Percentiles rank a stretch among this genome's conserved stretches.
Conservation (phyloP, 2,888 invertebrate genomes). For the Platycheirus albimanus region DNA sequence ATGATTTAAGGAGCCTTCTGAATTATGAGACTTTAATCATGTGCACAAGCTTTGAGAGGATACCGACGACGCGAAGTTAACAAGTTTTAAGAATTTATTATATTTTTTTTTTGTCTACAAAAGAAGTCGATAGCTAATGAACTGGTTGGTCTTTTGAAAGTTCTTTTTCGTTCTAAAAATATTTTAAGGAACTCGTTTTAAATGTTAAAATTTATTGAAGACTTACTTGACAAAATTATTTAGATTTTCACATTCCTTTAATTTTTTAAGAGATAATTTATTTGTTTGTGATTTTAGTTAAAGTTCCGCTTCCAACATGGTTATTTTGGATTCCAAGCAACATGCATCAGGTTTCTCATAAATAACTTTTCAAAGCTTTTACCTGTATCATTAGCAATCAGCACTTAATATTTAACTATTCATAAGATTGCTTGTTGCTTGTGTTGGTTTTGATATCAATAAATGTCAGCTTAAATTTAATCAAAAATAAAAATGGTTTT, state of each 20-base stretch:
- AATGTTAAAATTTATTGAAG: not conserved
- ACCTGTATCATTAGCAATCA: too few relatives aligned
- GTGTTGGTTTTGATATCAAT: too few relatives aligned
- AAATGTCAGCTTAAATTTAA: not conserved
- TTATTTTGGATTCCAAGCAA: too few relatives aligned
- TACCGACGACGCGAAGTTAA: not conserved
- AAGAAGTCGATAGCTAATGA: not conserved
- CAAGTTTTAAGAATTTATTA: slow-evolving; percentile 5
- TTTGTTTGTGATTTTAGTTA: too few relatives aligned
- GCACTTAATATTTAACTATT: too few relatives aligned
- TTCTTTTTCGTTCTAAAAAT: slow-evolving; percentile 4
- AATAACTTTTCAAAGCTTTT: too few relatives aligned
- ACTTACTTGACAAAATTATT: not conserved
- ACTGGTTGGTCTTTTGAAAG: slow-evolving; percentile 4
- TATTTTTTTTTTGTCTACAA: not conserved
- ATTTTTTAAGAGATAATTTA: too few relatives aligned
- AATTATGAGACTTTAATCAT: slow-evolving; percentile 7
- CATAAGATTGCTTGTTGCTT: too few relatives aligned
- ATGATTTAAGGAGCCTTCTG: slow-evolving; percentile 3
- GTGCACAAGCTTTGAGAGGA: not conserved
- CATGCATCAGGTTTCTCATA: too few relatives aligned
- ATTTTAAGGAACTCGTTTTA: not conserved
- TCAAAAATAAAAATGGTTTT: too few relatives aligned
- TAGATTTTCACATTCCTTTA: too few relatives aligned
- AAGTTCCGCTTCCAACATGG: too few relatives aligned